Conservation (phyloP, 2,113 vertebrate genomes). For the Gobio gobio region DNA sequence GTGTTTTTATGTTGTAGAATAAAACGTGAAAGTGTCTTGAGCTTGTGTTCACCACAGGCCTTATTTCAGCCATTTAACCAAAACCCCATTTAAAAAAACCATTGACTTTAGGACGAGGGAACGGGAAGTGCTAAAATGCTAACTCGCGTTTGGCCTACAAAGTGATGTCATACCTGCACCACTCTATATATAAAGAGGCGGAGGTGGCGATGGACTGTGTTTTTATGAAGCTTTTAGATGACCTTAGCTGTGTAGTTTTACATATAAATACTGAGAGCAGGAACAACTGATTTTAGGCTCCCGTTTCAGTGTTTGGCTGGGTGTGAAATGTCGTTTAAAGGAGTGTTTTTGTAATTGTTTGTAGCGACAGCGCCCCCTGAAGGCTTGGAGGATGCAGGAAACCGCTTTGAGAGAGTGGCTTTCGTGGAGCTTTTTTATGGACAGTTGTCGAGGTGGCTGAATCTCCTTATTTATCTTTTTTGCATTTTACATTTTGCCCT, state of each 20-base stretch:
- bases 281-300: not conserved
- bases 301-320: not conserved
- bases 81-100: too few relatives aligned
- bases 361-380: not conserved
- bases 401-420: too few relatives aligned
- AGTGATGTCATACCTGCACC: too few relatives aligned
- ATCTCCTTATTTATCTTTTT: not conserved
- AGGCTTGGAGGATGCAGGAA: not conserved
- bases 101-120: too few relatives aligned
- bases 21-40: too few relatives aligned
- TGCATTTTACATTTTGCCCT: not conserved
- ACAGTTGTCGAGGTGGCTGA: not conserved
- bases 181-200: not conserved
- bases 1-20: too few relatives aligned
- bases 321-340: not conserved
- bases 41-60: too few relatives aligned
- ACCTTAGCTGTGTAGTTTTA: constrained; percentile 23
- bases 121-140: too few relatives aligned
- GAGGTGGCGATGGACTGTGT: constrained; percentile 1
- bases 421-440: not conserved
- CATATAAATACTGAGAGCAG: not conserved
- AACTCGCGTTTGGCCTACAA: too few relatives aligned
- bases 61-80: too few relatives aligned
- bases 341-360: not conserved
- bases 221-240: not conserved